These are phyloP conservation scores for Anguilla obscura DNA, from an alignment of 2,797 vertebrate genomes.

Conservation along the genomic window DNA sequence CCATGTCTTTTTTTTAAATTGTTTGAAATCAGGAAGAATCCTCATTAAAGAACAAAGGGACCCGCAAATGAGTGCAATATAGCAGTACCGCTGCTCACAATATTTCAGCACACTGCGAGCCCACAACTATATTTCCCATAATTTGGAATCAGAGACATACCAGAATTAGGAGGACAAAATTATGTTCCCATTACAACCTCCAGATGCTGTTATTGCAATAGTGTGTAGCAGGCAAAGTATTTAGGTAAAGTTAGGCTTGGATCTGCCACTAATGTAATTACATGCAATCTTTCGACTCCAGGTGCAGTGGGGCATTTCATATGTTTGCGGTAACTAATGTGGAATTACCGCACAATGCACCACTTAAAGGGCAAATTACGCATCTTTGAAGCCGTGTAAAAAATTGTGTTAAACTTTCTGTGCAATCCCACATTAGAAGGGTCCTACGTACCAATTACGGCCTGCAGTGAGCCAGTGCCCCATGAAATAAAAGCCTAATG, in stretches of 20 bases:
- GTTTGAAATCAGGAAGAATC: neutral
- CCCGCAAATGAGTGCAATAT: slow-evolving; percentile 38
- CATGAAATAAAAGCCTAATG: slow-evolving; percentile 81
- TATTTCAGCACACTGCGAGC: slow-evolving; percentile 6
- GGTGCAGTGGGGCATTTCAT: slow-evolving; percentile 54
- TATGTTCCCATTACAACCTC: neutral
- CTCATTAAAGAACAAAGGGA: slow-evolving; percentile 19
- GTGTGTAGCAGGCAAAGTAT: slow-evolving; percentile 32
- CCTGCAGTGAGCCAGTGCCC: slow-evolving; percentile 78
- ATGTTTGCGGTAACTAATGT: slow-evolving; percentile 65
- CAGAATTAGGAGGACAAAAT: slow-evolving; percentile 2
- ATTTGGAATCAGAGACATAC: slow-evolving; percentile 31
- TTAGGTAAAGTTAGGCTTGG: slow-evolving; percentile 41
- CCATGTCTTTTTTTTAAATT: slow-evolving; percentile 24
- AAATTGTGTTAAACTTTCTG: slow-evolving; percentile 73
- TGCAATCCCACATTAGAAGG: slow-evolving; percentile 70
- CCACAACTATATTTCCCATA: slow-evolving; percentile 39
- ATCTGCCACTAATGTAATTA: slow-evolving; percentile 60
- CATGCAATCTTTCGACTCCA: slow-evolving; percentile 60
- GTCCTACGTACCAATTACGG: slow-evolving; percentile 76
- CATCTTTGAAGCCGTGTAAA: slow-evolving; percentile 70
- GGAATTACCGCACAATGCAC: slow-evolving; percentile 69
- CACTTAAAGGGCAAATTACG: slow-evolving; percentile 76
- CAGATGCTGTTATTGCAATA: neutral
- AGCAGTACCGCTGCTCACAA: slow-evolving; percentile 27